These are phyloP conservation scores for Atta cephalotes DNA, from an alignment of 1,140 invertebrate species.

Conservation along the genomic window DNA sequence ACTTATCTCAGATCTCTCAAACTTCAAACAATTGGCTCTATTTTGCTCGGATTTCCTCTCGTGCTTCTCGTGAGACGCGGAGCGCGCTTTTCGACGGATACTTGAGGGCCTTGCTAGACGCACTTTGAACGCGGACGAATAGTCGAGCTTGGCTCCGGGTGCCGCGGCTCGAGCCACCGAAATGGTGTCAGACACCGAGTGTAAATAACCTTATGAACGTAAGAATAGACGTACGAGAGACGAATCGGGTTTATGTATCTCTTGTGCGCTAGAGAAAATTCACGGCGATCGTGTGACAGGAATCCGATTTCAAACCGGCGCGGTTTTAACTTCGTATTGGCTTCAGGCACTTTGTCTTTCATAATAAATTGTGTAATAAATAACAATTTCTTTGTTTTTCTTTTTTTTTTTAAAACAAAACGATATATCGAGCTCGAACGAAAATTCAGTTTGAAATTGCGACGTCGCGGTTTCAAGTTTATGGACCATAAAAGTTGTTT, in stretches of 20 bases:
- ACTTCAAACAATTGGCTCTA: background rate
- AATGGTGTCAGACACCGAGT: constrained; percentile 75
- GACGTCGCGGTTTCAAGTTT: background rate
- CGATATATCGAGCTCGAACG: background rate
- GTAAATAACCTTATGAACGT: constrained; percentile 77
- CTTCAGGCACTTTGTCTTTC: background rate
- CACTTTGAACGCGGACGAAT: constrained; percentile 52
- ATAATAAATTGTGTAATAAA: background rate
- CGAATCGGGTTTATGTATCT: constrained; percentile 72
- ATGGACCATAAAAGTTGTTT: constrained; percentile 2
- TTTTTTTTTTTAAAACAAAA: background rate
- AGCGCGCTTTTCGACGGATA: background rate
- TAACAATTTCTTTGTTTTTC: background rate
- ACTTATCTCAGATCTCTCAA: background rate
- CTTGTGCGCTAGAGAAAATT: constrained; percentile 49
- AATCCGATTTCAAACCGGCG: constrained; percentile 25
- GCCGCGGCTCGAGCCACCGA: constrained; percentile 61
- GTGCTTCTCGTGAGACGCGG: background rate
- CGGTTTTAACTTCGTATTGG: background rate
- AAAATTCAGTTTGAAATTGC: background rate
- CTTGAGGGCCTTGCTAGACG: constrained; percentile 27
- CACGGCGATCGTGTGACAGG: background rate
- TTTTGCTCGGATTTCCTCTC: background rate
- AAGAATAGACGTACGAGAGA: constrained; percentile 74
- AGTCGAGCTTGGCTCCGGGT: constrained; percentile 63